A percentile compares a stretch with the other conserved stretches of the same genome.
These are phyloP conservation scores for Drosophila eugracilis DNA, from an alignment of 1,140 invertebrate species.

Conservation along the genomic window DNA sequence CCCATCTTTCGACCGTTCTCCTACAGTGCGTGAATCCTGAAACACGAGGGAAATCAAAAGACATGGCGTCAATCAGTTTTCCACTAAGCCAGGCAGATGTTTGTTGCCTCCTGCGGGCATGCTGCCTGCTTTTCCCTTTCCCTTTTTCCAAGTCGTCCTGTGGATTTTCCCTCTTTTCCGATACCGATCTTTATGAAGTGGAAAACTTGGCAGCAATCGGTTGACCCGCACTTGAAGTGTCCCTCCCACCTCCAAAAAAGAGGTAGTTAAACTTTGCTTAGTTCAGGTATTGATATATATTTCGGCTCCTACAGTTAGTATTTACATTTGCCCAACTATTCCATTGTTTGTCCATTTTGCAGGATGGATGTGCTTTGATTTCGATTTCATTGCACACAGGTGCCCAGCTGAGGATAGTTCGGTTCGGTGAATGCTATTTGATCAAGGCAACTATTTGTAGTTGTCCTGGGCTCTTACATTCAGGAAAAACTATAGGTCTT, in stretches of 20 bases:
- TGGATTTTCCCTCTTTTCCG: background rate
- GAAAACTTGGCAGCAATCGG: conserved; percentile 19
- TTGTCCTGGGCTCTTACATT: conserved; percentile 8
- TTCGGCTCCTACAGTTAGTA: conserved; percentile 12
- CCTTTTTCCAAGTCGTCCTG: background rate
- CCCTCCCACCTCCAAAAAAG: background rate
- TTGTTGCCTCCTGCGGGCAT: conserved; percentile 40
- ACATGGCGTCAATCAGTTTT: conserved; percentile 72
- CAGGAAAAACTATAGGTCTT: no score
- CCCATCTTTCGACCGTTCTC: background rate
- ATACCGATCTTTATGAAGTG: conserved; percentile 9
- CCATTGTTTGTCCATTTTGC: conserved; percentile 48
- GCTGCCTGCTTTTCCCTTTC: background rate
- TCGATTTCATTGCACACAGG: conserved; percentile 39
- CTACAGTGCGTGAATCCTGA: conserved; percentile 37
- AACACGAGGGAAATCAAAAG: conserved; percentile 74
- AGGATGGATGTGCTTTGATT: conserved; percentile 42
- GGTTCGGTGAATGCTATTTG: conserved; percentile 50
- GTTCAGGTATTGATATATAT: conserved; percentile 24
- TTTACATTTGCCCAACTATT: conserved; percentile 46
- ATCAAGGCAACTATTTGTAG: conserved; percentile 41
- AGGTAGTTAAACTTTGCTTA: conserved; percentile 32
- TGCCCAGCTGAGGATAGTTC: conserved; percentile 10
- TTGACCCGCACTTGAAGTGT: conserved; percentile 6
- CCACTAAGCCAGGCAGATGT: conserved; percentile 42